Percentiles rank a stretch among this genome's conserved stretches.
phyloP scores from a whole-genome alignment of 2,113 vertebrate genomes.

The Rhinoderma darwinii region DNA sequence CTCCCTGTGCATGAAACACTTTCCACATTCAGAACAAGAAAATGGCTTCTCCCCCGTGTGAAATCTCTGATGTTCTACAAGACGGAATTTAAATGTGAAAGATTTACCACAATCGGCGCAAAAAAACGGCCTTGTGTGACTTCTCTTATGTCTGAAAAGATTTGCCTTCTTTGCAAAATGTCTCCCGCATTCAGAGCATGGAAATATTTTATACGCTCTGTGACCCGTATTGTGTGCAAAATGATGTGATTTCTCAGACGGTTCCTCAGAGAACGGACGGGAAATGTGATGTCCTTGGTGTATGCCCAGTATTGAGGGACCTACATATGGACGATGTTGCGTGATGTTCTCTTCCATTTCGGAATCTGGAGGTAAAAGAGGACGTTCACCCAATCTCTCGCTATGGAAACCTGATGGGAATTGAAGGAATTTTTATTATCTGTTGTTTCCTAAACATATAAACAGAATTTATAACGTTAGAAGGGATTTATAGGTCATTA shows the following conservation, averaged over 20 bases:
- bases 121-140: background rate
- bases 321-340: background rate
- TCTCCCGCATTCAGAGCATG: background rate
- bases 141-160: background rate
- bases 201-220: background rate
- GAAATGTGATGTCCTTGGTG: background rate
- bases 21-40: background rate
- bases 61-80: background rate
- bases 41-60: background rate
- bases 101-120: background rate
- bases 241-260: background rate
- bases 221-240: background rate
- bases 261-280: background rate
- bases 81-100: background rate
- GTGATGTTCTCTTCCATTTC: background rate
- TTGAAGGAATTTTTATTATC: background rate
- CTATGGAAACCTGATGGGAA: background rate
- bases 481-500: no score
- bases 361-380: background rate
- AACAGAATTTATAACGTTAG: no score
- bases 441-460: no score
- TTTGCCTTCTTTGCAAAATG: background rate
- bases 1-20: background rate
- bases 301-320: background rate
- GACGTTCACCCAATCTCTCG: background rate